These are phyloP conservation scores for Caenorhabditis doughertyi DNA, from an alignment of 2,888 invertebrate genomes.

Conservation along the genomic window DNA sequence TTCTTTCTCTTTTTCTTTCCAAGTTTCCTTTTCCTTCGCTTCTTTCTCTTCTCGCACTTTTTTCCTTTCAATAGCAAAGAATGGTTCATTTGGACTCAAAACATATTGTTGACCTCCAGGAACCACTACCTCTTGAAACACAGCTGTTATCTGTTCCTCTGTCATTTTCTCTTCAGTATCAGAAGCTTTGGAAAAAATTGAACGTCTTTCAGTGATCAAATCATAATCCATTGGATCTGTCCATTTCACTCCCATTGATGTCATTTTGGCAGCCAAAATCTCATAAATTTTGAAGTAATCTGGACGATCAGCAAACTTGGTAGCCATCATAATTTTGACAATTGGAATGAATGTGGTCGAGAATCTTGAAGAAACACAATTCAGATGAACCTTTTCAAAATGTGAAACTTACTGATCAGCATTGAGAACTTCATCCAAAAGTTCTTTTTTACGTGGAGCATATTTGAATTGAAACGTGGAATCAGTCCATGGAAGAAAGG, in stretches of 20 bases:
- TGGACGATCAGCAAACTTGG: constrained; percentile 42
- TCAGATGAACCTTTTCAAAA: background rate
- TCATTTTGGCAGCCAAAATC: constrained; percentile 33
- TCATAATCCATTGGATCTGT: constrained; percentile 53
- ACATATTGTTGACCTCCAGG: constrained; percentile 35
- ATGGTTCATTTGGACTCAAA: background rate
- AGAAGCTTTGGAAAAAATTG: background rate
- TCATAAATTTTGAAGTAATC: constrained; percentile 47
- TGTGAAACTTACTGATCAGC: constrained; percentile 20
- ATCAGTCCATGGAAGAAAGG: constrained; percentile 54
- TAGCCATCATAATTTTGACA: constrained; percentile 9
- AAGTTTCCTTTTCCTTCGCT: constrained; percentile 15
- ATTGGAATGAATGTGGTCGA: constrained; percentile 11
- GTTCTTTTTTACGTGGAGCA: constrained; percentile 24
- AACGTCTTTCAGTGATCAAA: background rate
- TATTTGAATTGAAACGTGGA: constrained; percentile 41
- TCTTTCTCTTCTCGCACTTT: constrained; percentile 5
- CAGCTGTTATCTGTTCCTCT: constrained; percentile 12
- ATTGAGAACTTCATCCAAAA: constrained; percentile 31
- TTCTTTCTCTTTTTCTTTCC: constrained; percentile 16
- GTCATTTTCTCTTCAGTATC: constrained; percentile 24
- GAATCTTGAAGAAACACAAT: too few species aligned
- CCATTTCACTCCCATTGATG: constrained; percentile 42
- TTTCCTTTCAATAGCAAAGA: background rate
- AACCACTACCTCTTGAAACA: constrained; percentile 26